These are phyloP conservation scores for Diorhabda sublineata DNA, from an alignment of 1,140 invertebrate genomes.

Conservation along the genomic window DNA sequence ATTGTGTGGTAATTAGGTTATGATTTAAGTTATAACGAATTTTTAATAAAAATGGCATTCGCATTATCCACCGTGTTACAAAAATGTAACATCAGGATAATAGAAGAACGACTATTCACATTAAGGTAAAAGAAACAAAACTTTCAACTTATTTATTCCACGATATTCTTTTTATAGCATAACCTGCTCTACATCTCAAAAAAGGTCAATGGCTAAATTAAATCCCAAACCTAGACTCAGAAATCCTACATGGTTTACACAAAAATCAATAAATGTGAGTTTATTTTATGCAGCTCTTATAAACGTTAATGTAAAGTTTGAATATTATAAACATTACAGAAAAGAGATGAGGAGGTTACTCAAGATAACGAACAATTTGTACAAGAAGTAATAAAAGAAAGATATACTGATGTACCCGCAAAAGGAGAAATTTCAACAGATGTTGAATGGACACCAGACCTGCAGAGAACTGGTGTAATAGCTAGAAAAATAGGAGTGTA, in stretches of 20 bases:
- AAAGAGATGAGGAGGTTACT: constrained; percentile 67
- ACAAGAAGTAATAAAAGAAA: constrained; percentile 67
- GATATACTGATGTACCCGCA: constrained; percentile 46
- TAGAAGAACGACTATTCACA: no score
- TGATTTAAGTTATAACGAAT: no score
- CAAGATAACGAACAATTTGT: constrained; percentile 79
- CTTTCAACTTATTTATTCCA: no score
- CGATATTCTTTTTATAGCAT: no score
- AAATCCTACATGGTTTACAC: constrained; percentile 57
- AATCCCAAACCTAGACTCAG: constrained; percentile 49
- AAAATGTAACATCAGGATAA: no score
- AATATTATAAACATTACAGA: constrained; percentile 44
- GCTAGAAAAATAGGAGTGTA: constrained; percentile 90
- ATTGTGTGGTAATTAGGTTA: no score
- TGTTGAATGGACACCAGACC: constrained; percentile 60
- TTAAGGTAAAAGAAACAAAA: no score
- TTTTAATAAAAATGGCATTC: no score
- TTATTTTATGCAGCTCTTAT: neutral
- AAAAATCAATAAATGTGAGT: constrained; percentile 52
- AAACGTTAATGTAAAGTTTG: no score
- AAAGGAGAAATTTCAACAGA: constrained; percentile 50
- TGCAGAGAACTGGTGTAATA: constrained; percentile 77
- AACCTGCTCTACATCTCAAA: constrained; percentile 25
- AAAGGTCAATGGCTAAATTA: constrained; percentile 33
- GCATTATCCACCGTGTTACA: no score